Conservation (phyloP, 2,113 vertebrate genomes). For the Mystacornis crossleyi region DNA sequence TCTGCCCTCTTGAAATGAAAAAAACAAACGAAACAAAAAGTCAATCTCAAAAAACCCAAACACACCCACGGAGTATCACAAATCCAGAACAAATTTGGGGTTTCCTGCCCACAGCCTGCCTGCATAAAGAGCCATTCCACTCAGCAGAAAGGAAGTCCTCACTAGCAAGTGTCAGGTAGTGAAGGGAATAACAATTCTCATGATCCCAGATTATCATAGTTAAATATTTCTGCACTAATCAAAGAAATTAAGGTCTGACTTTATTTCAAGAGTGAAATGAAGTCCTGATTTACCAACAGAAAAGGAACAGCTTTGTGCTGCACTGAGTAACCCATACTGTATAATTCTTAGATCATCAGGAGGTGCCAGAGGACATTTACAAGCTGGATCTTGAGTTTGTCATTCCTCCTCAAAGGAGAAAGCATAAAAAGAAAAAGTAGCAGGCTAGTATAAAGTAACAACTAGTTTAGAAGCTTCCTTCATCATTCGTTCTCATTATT, state of each 20-base stretch:
- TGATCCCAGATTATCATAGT: background rate
- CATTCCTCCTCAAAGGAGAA: background rate
- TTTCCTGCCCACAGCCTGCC: background rate
- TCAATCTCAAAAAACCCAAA: background rate
- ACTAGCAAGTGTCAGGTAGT: background rate
- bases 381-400: background rate
- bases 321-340: background rate
- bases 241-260: background rate
- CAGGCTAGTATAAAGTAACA: background rate
- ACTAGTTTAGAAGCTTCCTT: background rate
- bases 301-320: background rate
- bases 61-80: background rate
- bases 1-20: background rate
- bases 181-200: background rate
- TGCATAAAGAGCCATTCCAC: background rate
- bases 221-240: background rate
- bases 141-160: background rate
- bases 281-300: background rate
- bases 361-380: background rate
- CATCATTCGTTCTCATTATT: background rate
- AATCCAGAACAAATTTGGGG: background rate
- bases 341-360: background rate
- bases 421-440: background rate
- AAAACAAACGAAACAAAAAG: background rate
- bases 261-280: background rate